Base-by-base conservation (phyloP, 2,113 vertebrate species). In the Amblyornis subalaris region DNA sequence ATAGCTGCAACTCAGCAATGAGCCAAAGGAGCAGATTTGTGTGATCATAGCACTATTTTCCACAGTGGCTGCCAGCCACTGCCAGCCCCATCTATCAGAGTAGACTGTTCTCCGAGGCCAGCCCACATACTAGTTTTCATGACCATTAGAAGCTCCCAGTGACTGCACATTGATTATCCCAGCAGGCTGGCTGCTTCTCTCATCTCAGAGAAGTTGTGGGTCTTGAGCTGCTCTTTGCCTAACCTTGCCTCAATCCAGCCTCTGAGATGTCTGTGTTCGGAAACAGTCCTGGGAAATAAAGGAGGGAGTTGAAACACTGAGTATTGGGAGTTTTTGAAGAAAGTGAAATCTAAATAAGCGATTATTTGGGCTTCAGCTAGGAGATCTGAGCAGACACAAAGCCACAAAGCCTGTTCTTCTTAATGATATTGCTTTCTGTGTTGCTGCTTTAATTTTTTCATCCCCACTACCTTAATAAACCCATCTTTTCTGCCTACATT, bases 11-110 rank as follows among this genome's bases (percentile, higher is more conserved):
- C 53, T 82, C 80, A 89, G 53, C 66, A 84, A 79, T 71, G 81
- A 96, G 53, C 38, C 72, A 76, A 84, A 93, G 90, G 85, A 96
- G 53, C 64, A 94, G 88, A 93, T 91, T 50, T 86, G 72, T 80
- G 95, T 86, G 77, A 25, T 89, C 84, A 90, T 60, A 73, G 51
- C 4, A 10, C 50, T 83, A 8, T 93, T 88, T 95, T 94, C 71
- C 55, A 53, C 18, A 55, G 89, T 38, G 64, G 89, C 74, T 87
- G 86, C 93, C 92, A 89, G 88, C 14, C 61, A 35, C 29, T 82
- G 74, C 54, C 83, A 94, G 57, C 19, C 65, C 36, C 31, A 57
- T 91, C 47, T 74, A 77, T 78, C 73, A 92, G 47, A 81, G 70
- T 69, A 60, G n/a, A 73, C 14, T 58, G 42, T 25, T 90, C 73